These are phyloP conservation scores for Lepidurus apus DNA, from an alignment of 1,140 invertebrate genomes.

Conservation along the genomic window DNA sequence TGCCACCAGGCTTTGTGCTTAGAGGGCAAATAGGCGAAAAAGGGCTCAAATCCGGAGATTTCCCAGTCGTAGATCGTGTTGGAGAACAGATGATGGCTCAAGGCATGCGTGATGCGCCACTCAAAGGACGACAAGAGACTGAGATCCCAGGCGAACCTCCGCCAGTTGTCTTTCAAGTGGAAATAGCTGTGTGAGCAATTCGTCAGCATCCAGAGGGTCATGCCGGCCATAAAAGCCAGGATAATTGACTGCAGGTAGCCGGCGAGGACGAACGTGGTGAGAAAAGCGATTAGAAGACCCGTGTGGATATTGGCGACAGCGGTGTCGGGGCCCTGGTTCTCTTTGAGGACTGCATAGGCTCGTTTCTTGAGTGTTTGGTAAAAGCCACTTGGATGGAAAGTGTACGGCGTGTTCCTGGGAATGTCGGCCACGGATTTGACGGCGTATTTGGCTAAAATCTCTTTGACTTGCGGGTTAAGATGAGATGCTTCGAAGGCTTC, in stretches of 20 bases:
- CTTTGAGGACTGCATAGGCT: constrained; percentile 40
- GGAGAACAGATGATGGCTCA: constrained; percentile 74
- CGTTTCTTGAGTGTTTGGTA: constrained; percentile 57
- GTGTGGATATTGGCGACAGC: constrained; percentile 48
- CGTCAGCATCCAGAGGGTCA: constrained; percentile 53
- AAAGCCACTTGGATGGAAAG: constrained; percentile 63
- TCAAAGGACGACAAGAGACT: constrained; percentile 59
- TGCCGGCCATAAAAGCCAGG: constrained; percentile 48
- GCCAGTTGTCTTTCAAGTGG: constrained; percentile 69
- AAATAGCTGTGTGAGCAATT: constrained; percentile 73
- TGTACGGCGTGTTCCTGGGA: constrained; percentile 58
- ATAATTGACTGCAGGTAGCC: constrained; percentile 47
- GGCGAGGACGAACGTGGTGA: constrained; percentile 51
- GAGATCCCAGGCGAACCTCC: constrained; percentile 75
- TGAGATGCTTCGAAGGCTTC: constrained; percentile 64
- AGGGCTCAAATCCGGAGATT: constrained; percentile 61
- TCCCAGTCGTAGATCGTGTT: constrained; percentile 69
- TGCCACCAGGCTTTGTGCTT: constrained; percentile 46
- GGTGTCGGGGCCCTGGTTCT: constrained; percentile 34
- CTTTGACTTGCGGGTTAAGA: constrained; percentile 49
- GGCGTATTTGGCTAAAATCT: constrained; percentile 56
- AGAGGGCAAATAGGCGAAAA: constrained; percentile 61
- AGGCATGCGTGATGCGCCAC: constrained; percentile 67
- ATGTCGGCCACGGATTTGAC: constrained; percentile 49
- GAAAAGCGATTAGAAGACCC: constrained; percentile 47